phyloP scores from a whole-genome alignment of 2,113 vertebrate species.

The human (Homo sapiens) region DNA sequence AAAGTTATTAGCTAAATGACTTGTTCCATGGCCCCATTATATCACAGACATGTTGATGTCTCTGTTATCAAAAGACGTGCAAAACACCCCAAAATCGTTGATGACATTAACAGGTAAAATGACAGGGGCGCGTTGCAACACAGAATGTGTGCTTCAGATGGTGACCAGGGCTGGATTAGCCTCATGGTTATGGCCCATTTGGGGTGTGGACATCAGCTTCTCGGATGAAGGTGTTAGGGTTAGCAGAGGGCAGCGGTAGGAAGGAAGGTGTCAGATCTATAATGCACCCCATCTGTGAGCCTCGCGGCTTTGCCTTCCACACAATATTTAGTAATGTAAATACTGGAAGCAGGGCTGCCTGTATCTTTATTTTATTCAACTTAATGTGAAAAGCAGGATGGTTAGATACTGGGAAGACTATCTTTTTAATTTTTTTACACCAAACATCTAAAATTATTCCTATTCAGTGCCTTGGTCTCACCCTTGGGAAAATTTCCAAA shows the following conservation, averaged over 20 bases:
- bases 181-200: not conserved
- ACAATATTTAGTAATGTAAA: not conserved
- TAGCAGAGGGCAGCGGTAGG: too few species aligned
- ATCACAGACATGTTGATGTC: not conserved
- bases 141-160: not conserved
- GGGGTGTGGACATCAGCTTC: not conserved
- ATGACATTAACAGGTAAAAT: not conserved
- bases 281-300: not conserved
- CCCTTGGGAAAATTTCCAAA: not conserved
- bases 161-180: not conserved
- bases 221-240: accelerated
- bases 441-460: not conserved
- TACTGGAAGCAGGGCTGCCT: not conserved
- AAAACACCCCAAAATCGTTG: not conserved
- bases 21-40: not conserved
- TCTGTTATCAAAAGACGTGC: too few species aligned
- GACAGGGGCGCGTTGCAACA: not conserved
- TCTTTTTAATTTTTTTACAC: not conserved
- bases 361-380: not conserved
- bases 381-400: not conserved
- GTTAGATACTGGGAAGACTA: not conserved
- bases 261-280: not conserved
- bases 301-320: not conserved
- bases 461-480: not conserved
- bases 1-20: not conserved